Base-by-base conservation (phyloP, 2,888 invertebrate species). In the Byasa hedistus region DNA sequence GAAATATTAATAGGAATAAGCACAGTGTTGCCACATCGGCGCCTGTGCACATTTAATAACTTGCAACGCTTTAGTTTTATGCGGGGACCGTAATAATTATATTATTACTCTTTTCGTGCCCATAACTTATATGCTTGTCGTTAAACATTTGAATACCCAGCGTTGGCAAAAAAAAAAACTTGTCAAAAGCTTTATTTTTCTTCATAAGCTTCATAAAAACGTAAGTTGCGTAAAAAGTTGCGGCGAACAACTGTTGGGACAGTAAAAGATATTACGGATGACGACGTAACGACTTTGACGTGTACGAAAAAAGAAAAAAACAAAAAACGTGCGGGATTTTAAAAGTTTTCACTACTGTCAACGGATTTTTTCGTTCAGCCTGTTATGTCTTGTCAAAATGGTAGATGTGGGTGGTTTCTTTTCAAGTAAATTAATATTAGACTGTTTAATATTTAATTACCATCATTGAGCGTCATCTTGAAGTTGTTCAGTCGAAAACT, bases 231-330 rank as follows among this genome's bases (percentile, higher is more conserved):
- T 62, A 66, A 66, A 66, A 66, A 62, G 57, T 60, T 21, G 51
- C 56, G 51, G 51, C 54, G 27, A 58, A 55, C 60, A 65, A 60
- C 27, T 56, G 51, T 21, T 32, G 58, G 58, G 55, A 62, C 58
- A 58, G 58, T 62, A 54, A 55, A 66, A 66, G 19, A 48, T 60
- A 56, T 61, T 69, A 54, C 57, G 58, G 68, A 63, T 70, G 72
- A 70, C 70, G 71, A 70, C 63, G 55, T 69, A 58, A 71, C 63
- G 70, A 70, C 58, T 67, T 73, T 70, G 70, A 66, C 69, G 63
- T 68, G 24, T 55, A 62, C 15, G 17, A 61, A 23, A 52, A 57
- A 56, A 67, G 69, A 69, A 68, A 66, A 27, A 7, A 27, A 4
- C 3, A 27, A 65, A 69, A 62, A 23, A 39, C 66, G 64, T 36